Base-by-base conservation (phyloP, 2,888 invertebrate species). In the Malthinus seriepunctatus region DNA sequence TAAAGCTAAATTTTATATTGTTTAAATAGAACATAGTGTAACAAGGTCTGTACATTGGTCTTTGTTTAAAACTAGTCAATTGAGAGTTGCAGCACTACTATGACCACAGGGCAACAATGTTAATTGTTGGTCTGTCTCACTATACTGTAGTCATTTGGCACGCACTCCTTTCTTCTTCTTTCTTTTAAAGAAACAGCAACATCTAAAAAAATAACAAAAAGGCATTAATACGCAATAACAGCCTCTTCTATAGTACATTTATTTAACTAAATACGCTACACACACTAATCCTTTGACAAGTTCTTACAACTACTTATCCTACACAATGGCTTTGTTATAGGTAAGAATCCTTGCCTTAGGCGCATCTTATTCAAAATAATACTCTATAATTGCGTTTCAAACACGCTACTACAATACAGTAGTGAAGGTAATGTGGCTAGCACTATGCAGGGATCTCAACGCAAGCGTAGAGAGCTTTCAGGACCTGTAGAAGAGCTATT, bases 101-200 rank as follows among this genome's bases (percentile, higher is more conserved):
- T 77, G 78, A 69, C 77, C 76, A 70, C 78, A 78, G 66, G 77
- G 78, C 71, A 79, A 72, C 70, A 78, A 72, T 62, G 77, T 78
- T 67, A 79, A 74, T 67, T 78, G 78, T 74, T 78, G 79, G 73
- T 79, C 79, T 59, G 78, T 78, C 71, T 79, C 78, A 71, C 78
- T 78, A 70, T 77, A 78, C 72, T 78, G 79, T 76, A 79, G 78
- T 79, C 79, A 79, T 78, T 79, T 79, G 63, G 76, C 75, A 65
- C 78, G 74, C 60, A 76, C 73, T 54, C 75, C 77, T 89, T 96
- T 95, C 90, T 97, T 97, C 93, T 96, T 96, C 92, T 95, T 96
- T 81, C 95, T 90, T 83, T 95, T 95, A 88, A 95, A 95, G 88
- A 97, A 97, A 84, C 96, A 97, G 84, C 97, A 97, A 87, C 97